Percentiles rank a stretch among this genome's conserved stretches.
Conservation (phyloP, 2,888 invertebrate genomes). For the Podabrus alpinus region DNA sequence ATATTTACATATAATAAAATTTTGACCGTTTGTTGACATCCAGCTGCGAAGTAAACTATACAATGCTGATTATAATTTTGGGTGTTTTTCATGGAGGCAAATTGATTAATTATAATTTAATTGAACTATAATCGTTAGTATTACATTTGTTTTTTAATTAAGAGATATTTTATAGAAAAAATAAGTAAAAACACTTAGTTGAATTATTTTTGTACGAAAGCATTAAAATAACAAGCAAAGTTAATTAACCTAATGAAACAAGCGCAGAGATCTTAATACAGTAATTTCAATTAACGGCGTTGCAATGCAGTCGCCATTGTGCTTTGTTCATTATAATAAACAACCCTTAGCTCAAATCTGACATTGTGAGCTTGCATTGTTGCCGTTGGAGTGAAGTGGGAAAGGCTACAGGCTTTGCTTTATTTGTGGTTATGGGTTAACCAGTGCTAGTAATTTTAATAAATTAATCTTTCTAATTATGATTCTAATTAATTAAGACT, state of each 20-base stretch:
- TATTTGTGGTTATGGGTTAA: constrained; percentile 26
- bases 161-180: not conserved
- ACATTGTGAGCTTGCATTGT: constrained; percentile 33
- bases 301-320: constrained; percentile 40
- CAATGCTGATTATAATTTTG: not conserved
- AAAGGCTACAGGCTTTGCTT: constrained; percentile 24
- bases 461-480: constrained; percentile 11
- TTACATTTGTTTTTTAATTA: constrained; percentile 5
- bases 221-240: constrained; percentile 35
- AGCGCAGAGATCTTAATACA: constrained; percentile 41
- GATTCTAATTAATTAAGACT: not conserved
- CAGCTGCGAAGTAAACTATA: not conserved
- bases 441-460: constrained; percentile 21
- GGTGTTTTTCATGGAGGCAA: not conserved
- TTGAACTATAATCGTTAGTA: not conserved
- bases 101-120: not conserved
- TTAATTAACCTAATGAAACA: constrained; percentile 40
- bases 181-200: not conserved
- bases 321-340: constrained; percentile 42
- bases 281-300: constrained; percentile 43
- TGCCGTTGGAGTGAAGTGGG: constrained; percentile 30
- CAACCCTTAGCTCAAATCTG: constrained; percentile 41
- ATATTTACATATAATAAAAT: not conserved
- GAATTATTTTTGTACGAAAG: constrained; percentile 24
- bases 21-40: not conserved